Percentiles rank a stretch among this genome's conserved stretches.
Conservation (phyloP, 2,888 invertebrate genomes). For the Carabus problematicus region DNA sequence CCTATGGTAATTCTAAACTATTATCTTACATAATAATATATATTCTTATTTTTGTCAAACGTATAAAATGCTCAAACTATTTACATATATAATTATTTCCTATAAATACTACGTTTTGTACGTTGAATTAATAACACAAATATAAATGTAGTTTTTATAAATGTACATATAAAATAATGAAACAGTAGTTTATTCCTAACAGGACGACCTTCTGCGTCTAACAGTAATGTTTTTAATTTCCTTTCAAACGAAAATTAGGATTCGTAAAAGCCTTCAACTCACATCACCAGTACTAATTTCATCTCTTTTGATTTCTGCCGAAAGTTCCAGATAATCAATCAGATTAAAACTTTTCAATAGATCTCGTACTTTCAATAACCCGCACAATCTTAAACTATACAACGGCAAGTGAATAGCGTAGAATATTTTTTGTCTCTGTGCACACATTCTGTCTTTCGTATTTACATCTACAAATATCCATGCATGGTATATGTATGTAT, state of each 20-base stretch:
- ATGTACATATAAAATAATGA: no score
- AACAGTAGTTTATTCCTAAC: no score
- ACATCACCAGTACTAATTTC: background rate
- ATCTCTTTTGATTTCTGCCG: slow-evolving; percentile 58
- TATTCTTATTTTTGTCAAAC: no score
- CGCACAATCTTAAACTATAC: slow-evolving; percentile 60
- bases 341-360: slow-evolving; percentile 53
- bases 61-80: no score
- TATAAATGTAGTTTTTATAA: background rate
- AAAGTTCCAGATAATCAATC: slow-evolving; percentile 59
- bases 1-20: no score
- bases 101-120: no score
- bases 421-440: slow-evolving; percentile 54
- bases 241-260: background rate
- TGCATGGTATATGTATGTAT: slow-evolving; percentile 79
- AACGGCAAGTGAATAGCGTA: slow-evolving; percentile 61
- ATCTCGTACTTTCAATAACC: slow-evolving; percentile 60
- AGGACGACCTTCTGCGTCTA: no score
- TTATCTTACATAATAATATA: no score
- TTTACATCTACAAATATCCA: slow-evolving; percentile 81
- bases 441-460: slow-evolving; percentile 71
- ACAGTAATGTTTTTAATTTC: background rate
- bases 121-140: no score
- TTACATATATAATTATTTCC: no score
- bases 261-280: background rate